Evolutionary conservation across 2,113 vertebrate species (phyloP), one percentile per base, ranked within the genome.

Genomic region (Paradisaea rubra): DNA sequence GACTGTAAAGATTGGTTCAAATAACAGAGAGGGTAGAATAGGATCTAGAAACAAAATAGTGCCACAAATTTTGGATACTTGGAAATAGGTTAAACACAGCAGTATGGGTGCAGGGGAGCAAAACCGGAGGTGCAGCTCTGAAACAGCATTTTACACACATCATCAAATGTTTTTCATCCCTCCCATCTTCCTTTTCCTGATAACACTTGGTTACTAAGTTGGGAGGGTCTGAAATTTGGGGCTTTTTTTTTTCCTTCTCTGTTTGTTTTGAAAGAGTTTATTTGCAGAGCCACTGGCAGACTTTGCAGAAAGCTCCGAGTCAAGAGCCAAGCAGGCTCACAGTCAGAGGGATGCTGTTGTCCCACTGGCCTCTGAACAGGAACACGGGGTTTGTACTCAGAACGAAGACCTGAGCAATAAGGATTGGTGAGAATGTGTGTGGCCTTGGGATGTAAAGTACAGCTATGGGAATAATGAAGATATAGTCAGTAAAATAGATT

Each of bases 351-450:
- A 57, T 20, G 13, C 12, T 31, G 15, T 24, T 33, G 28, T 6
- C 31, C 8, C 9, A 9, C 27, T 15, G 14, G 41, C 4, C 18
- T 41, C 49, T 28, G 39, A 37, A 35, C 14, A 5, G 49, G 6
- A 53, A 5, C 50, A 64, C 4, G 4, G 25, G 21, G 14, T 4
- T 47, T 52, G n/a, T 6, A 11, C 19, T 71, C 7, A 30, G 28
- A 21, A 21, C 0, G 0, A 44, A 35, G 8, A 65, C 11, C 15
- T 53, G 21, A 61, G 16, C 56, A 84, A 21, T 4, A 44, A 68
- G 20, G 13, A 45, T 3, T n/a, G 27, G 3, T 15, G 14, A 45
- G 19, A 31, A 8, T 0, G 1, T 11, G 50, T 1, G 0, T 11
- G 39, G 54, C n/a, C n/a, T 25, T 17, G 8, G 9, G 17, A 18